Evolutionary conservation across 1,140 invertebrate species (phyloP).

Genomic region (Cydia splendana): DNA sequence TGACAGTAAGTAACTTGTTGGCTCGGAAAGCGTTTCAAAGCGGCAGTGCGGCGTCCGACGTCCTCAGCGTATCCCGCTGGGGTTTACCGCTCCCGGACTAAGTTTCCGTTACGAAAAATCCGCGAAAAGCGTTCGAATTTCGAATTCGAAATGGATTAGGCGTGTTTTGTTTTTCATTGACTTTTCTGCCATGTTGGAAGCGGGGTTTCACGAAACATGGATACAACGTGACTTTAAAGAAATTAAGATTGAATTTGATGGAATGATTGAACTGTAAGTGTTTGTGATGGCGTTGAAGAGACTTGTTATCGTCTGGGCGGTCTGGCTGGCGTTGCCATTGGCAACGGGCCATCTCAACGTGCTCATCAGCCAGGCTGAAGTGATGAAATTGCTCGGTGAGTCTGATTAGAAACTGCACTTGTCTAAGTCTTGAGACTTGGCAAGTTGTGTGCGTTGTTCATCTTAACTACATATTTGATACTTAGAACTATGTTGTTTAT

Average conservation of each 20-base stretch:
- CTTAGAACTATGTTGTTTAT: no score
- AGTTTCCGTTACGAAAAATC: conserved; percentile 50
- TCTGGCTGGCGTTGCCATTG: conserved; percentile 72
- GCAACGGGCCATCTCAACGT: conserved; percentile 85
- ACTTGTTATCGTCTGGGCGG: conserved; percentile 66
- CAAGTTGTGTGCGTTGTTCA: conserved; percentile 4
- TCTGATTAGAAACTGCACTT: conserved; percentile 33
- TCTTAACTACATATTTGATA: background rate
- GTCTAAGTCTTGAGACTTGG: conserved; percentile 17
- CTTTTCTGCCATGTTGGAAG: background rate
- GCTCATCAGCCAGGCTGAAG: conserved; percentile 88
- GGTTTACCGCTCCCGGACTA: conserved; percentile 39
- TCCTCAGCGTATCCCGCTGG: conserved; percentile 51
- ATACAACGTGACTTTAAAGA: conserved; percentile 58
- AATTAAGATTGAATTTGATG: conserved; percentile 70
- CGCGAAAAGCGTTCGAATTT: conserved; percentile 36
- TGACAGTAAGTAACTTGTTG: conserved; percentile 76
- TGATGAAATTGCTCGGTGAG: conserved; percentile 88
- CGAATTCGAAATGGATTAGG: conserved; percentile 12
- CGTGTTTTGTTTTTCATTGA: conserved; percentile 19
- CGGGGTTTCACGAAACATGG: conserved; percentile 46
- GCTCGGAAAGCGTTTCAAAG: conserved; percentile 54
- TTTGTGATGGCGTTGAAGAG: conserved; percentile 64
- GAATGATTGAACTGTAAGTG: conserved; percentile 65
- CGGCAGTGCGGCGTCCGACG: conserved; percentile 72